Base-by-base conservation (phyloP, 2,888 invertebrate genomes). In the Pammene fasciana region DNA sequence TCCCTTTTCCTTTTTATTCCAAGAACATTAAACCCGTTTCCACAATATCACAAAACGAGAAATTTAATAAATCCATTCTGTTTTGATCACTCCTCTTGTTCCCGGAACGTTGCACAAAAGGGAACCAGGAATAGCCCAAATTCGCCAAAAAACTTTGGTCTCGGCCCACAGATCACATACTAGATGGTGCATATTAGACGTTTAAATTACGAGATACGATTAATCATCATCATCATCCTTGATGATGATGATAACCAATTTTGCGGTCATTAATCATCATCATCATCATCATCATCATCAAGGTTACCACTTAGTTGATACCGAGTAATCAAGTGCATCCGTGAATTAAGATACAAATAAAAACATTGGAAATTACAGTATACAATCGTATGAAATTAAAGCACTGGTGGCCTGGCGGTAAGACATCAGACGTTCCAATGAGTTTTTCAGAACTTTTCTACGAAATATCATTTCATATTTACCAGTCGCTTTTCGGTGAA, bases 71-170 rank as follows among this genome's bases (percentile, higher is more conserved):
- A 50, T 65, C 61, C 59, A 65, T 75, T 72, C 73, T 88, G 82
- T 90, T 92, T 86, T 88, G 90, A 90, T 92, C 91, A 92, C 92
- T 88, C 90, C 89, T 85, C 87, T 85, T 88, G 87, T 89, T 87
- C 87, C 85, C 85, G 82, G 82, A 82, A 82, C 74, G 78, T 86
- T 85, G 85, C 84, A 86, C 82, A 88, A 87, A 83, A 81, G 86
- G 80, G 82, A 81, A 83, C 77, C 73, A 79, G 78, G 82, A 83
- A 85, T 84, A 79, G 81, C 78, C 76, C 81, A 88, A 89, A 87
- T 60, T 65, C 46, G 70, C 26, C 59, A 65, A 91, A 80, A 81
- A 87, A 82, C 81, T 79, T 81, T 74, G 80, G 82, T 82, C 85
- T 81, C 79, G 80, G 78, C 79, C 83, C 81, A 81, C n/a, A 9